Conservation (phyloP, 2,797 vertebrate genomes). For the Phyllotis vaccarum region DNA sequence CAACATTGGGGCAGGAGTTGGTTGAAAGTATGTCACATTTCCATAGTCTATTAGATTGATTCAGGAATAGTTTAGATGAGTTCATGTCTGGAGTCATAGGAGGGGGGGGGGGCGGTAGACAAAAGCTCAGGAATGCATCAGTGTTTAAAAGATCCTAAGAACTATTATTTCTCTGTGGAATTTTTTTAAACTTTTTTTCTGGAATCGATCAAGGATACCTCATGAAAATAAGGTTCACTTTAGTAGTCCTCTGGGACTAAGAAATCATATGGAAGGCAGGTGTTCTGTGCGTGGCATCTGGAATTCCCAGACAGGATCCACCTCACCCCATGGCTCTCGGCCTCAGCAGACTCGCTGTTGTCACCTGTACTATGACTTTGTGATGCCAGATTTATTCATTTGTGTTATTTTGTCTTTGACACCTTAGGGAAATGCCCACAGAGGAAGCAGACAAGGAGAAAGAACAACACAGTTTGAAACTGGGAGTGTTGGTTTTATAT, state of each 20-base stretch:
- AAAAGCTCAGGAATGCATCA: neutral
- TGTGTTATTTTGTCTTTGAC: neutral
- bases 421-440: neutral
- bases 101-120: neutral
- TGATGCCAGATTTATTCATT: no score
- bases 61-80: neutral
- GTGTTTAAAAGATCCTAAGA: neutral
- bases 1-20: neutral
- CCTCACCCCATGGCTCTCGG: neutral
- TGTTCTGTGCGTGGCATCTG: neutral
- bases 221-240: neutral
- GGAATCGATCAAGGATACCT: neutral
- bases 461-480: neutral
- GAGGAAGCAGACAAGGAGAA: no score
- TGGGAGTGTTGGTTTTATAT: neutral
- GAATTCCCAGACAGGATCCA: neutral
- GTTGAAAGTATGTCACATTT: neutral
- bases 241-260: neutral
- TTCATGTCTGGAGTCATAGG: neutral
- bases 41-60: neutral
- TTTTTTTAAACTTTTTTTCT: neutral
- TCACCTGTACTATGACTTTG: neutral
- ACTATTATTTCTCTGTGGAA: neutral
- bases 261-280: neutral
- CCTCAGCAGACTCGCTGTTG: neutral